A percentile compares a stretch with the other conserved stretches of the same genome.
phyloP scores from a whole-genome alignment of 2,797 vertebrate species.

The Sebastes cheni region DNA sequence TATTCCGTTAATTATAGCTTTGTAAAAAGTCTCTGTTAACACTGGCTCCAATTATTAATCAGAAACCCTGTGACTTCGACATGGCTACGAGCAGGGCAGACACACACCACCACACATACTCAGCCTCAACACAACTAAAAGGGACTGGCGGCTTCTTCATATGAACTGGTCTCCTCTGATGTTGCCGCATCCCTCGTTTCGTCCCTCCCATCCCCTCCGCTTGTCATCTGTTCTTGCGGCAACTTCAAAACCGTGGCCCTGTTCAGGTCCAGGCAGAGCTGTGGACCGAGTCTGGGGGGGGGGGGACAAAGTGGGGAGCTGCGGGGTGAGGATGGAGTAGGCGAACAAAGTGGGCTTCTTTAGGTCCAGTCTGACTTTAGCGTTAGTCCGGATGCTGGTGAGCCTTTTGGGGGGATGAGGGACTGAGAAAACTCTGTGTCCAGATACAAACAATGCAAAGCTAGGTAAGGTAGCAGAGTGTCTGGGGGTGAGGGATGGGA shows the following conservation, averaged over 20 bases:
- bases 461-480: constrained; percentile 12
- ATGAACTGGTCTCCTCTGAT: constrained; percentile 51
- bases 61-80: constrained; percentile 38
- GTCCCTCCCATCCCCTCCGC: constrained; percentile 28
- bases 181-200: constrained; percentile 57
- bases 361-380: constrained; percentile 5
- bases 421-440: constrained; percentile 8
- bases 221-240: constrained; percentile 52
- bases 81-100: constrained; percentile 19
- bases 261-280: constrained; percentile 60
- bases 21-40: constrained; percentile 20
- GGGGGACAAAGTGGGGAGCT: constrained; percentile 12
- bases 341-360: constrained; percentile 7
- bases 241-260: constrained; percentile 60
- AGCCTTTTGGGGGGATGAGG: neutral
- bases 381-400: neutral
- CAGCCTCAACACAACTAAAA: constrained; percentile 49
- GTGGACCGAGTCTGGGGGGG: constrained; percentile 42
- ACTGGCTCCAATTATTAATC: constrained; percentile 24
- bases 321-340: constrained; percentile 13
- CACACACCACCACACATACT: constrained; percentile 44
- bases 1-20: constrained; percentile 15
- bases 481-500: constrained; percentile 14
- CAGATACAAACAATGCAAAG: constrained; percentile 7
- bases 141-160: constrained; percentile 56